Conservation (phyloP, 2,888 invertebrate genomes). For the Eretmocerus hayati region DNA sequence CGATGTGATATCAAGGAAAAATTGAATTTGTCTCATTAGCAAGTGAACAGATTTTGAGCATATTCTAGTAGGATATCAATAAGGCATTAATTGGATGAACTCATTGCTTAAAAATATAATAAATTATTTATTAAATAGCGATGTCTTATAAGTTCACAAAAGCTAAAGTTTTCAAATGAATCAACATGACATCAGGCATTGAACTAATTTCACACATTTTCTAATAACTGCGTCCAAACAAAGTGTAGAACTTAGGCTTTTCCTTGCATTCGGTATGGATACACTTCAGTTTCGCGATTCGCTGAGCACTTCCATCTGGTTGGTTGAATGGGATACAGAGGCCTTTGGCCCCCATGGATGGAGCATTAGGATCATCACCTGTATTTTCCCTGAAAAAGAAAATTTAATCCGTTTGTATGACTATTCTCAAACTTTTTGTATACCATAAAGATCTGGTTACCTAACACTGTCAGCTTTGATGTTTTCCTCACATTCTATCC, state of each 20-base stretch:
- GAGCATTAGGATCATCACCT: slow-evolving; percentile 68
- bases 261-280: slow-evolving; percentile 79
- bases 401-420: neutral
- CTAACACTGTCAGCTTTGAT: slow-evolving; percentile 94
- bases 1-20: too few relatives aligned
- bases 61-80: too few relatives aligned
- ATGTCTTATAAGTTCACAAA: too few relatives aligned
- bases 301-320: slow-evolving; percentile 55
- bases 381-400: slow-evolving; percentile 55
- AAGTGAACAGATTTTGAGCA: too few relatives aligned
- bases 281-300: slow-evolving; percentile 64
- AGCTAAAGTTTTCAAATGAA: too few relatives aligned
- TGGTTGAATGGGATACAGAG: slow-evolving; percentile 96
- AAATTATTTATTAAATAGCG: too few relatives aligned
- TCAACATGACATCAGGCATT: too few relatives aligned
- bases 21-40: too few relatives aligned
- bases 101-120: too few relatives aligned
- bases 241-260: slow-evolving; percentile 75
- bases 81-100: too few relatives aligned
- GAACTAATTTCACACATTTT: too few relatives aligned
- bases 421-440: neutral
- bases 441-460: slow-evolving; percentile 46
- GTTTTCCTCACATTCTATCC: slow-evolving; percentile 79
- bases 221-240: slow-evolving; percentile 96
- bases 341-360: slow-evolving; percentile 97